These are phyloP conservation scores for Elaphurus davidianus DNA, from an alignment of 2,113 vertebrate genomes.

Conservation along the genomic window DNA sequence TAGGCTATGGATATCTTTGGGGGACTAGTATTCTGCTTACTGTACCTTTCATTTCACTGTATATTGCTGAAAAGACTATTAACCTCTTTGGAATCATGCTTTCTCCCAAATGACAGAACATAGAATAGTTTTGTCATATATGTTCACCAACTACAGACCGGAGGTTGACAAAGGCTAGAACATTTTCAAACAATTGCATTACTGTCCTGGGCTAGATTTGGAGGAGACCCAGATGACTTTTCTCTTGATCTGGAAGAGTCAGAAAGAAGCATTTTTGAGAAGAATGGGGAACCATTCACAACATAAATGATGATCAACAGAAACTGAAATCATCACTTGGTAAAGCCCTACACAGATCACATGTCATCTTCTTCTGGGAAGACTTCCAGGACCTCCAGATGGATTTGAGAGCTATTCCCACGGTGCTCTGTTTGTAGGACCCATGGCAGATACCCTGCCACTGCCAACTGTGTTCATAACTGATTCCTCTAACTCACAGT, in stretches of 20 bases:
- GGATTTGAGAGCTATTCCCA: background rate
- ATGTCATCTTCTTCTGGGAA: background rate
- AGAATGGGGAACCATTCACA: background rate
- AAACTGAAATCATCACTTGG: background rate
- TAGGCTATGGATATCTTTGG: background rate
- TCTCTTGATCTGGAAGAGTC: background rate
- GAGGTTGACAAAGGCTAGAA: background rate
- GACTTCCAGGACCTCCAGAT: background rate
- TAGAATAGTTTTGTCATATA: background rate
- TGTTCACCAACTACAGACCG: background rate
- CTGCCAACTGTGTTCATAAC: background rate
- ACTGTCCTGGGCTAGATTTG: background rate
- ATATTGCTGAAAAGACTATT: background rate
- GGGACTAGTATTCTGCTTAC: background rate
- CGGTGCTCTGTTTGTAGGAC: background rate
- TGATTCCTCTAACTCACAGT: background rate
- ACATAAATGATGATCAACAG: background rate
- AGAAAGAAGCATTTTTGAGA: constrained; percentile 14
- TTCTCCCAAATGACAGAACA: background rate
- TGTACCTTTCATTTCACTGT: background rate
- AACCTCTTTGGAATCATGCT: background rate
- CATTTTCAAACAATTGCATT: background rate
- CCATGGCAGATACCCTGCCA: background rate
- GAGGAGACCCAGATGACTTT: background rate
- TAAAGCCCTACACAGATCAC: background rate